These are phyloP conservation scores for Sinodicranocentrus sp. DNA, from an alignment of 2,888 invertebrate genomes.

Conservation along the genomic window DNA sequence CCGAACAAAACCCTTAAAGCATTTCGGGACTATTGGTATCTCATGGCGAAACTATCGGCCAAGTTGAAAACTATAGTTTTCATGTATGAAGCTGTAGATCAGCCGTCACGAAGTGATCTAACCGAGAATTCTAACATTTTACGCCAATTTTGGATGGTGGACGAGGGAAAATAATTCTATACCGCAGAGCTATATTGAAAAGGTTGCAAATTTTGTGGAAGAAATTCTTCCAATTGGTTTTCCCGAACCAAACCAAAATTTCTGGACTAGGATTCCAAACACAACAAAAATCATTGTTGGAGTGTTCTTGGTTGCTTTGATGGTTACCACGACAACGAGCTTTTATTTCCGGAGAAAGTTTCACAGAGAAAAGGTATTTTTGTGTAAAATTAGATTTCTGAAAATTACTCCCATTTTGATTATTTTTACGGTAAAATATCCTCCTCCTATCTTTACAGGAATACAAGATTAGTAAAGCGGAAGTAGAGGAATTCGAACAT, in stretches of 20 bases:
- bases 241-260: neutral
- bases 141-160: slow-evolving; percentile 65
- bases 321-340: no score
- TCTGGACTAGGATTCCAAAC: neutral
- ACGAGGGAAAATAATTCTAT: slow-evolving; percentile 32
- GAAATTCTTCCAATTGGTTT: neutral
- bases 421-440: neutral
- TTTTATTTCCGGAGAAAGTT: no score
- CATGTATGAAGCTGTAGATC: slow-evolving; percentile 69
- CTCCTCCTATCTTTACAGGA: slow-evolving; percentile 5
- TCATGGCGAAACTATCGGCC: slow-evolving; percentile 52
- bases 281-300: slow-evolving; percentile 11
- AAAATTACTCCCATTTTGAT: neutral
- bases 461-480: slow-evolving; percentile 38
- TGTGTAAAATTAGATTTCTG: slow-evolving; percentile 29
- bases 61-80: slow-evolving; percentile 40
- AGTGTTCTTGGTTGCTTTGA: neutral
- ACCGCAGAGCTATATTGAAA: slow-evolving; percentile 57
- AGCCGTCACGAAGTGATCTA: slow-evolving; percentile 62
- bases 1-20: slow-evolving; percentile 35
- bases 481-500: slow-evolving; percentile 43
- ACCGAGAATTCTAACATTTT: slow-evolving; percentile 57
- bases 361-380: no score
- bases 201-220: slow-evolving; percentile 27
- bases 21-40: slow-evolving; percentile 49